Evolutionary conservation across 1,140 invertebrate genomes (phyloP).

Genomic region (Sycophila sp.): DNA sequence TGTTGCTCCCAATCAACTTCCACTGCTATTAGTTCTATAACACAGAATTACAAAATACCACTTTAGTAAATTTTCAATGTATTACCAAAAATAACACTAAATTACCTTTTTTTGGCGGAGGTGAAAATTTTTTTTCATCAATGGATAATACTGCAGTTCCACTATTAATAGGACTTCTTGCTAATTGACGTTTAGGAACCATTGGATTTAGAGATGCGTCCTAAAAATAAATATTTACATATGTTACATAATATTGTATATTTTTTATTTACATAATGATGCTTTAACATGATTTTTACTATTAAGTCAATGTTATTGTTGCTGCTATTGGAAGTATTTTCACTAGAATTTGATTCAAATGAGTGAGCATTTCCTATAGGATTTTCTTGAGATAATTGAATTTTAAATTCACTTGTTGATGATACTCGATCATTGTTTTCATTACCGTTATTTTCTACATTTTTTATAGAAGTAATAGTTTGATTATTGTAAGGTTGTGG

Average conservation of each 20-base stretch:
- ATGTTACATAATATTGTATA: not conserved
- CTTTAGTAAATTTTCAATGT: not conserved
- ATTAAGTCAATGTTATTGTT: too few relatives aligned
- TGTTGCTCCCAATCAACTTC: conserved; percentile 49
- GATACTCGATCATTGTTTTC: too few relatives aligned
- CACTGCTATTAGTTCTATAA: conserved; percentile 39
- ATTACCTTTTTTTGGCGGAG: conserved; percentile 36
- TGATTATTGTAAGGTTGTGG: not conserved
- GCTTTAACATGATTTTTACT: not conserved
- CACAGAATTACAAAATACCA: conserved; percentile 17
- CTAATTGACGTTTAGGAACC: conserved; percentile 46
- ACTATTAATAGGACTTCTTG: conserved; percentile 41
- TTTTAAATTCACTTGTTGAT: too few relatives aligned
- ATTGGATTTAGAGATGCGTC: conserved; percentile 46
- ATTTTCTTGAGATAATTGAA: not conserved
- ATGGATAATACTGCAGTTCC: too few relatives aligned
- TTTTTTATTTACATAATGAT: too few relatives aligned
- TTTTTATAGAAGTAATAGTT: not conserved
- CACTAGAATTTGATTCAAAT: not conserved
- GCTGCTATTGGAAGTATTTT: not conserved
- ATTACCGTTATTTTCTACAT: not conserved
- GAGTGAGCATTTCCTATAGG: not conserved
- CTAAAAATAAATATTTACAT: conserved; percentile 23
- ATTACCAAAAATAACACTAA: conserved; percentile 16
- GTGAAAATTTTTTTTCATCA: not conserved